A percentile compares a stretch with the other conserved stretches of the same genome.
These are phyloP conservation scores for Platyrinchus mystaceus DNA, from an alignment of 2,797 vertebrate species.

Conservation along the genomic window DNA sequence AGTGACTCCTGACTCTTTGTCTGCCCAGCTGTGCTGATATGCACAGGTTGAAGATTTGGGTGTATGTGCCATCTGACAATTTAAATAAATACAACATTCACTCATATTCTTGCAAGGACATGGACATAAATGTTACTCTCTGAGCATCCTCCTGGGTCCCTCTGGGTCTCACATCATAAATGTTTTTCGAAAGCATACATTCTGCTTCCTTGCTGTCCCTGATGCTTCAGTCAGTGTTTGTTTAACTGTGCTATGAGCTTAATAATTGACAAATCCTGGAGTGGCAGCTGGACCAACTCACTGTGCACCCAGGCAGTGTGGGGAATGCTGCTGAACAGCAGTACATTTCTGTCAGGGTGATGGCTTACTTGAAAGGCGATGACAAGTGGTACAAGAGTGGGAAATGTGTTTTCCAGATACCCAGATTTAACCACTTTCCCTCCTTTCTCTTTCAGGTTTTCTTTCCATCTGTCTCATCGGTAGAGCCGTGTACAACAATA, in stretches of 20 bases:
- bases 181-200: neutral
- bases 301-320: neutral
- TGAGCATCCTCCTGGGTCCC: neutral
- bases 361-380: constrained; percentile 25
- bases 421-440: neutral
- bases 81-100: neutral
- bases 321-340: neutral
- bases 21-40: neutral
- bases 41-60: neutral
- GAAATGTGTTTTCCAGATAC: constrained; percentile 69
- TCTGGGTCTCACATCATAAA: neutral
- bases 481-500: accelerated
- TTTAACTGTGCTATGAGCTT: constrained; percentile 29
- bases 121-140: neutral
- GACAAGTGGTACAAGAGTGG: constrained; percentile 51
- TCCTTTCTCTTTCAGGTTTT: neutral
- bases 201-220: neutral
- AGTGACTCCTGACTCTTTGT: neutral
- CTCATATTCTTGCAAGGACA: neutral
- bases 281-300: neutral
- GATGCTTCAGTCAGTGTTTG: neutral
- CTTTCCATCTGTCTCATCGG: neutral
- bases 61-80: neutral
- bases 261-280: neutral
- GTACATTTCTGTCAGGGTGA: neutral